A percentile compares a stretch with the other conserved stretches of the same genome.
These are phyloP conservation scores for Osedax frankpressi DNA, from an alignment of 2,888 invertebrate genomes.

Conservation along the genomic window DNA sequence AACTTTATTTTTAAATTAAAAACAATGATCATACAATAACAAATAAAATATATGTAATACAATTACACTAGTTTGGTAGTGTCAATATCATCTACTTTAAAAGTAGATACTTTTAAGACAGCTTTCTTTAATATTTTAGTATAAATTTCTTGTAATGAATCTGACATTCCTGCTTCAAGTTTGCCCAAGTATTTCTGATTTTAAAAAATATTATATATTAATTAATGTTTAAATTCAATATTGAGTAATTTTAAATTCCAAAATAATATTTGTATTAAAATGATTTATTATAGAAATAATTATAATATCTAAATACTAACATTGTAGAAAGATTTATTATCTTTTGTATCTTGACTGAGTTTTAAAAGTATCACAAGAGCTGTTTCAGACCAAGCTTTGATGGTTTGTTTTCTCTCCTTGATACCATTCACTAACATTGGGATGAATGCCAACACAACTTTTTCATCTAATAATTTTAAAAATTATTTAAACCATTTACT, in stretches of 20 bases:
- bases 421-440: conserved; percentile 92
- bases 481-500: no score
- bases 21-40: no score
- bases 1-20: no score
- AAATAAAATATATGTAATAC: no score
- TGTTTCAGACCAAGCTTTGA: conserved; percentile 81
- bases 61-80: background rate
- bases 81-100: background rate
- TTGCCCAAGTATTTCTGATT: background rate
- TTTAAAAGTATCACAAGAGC: conserved; percentile 74
- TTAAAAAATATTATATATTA: background rate
- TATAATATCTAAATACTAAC: no score
- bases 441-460: conserved; percentile 45
- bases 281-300: no score
- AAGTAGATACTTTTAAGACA: background rate
- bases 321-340: conserved; percentile 32
- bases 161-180: conserved; percentile 19
- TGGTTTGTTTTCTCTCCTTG: conserved; percentile 91
- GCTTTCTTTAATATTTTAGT: background rate
- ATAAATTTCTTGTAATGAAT: background rate
- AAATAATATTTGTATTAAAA: no score
- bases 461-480: background rate
- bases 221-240: background rate
- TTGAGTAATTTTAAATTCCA: no score
- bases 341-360: conserved; percentile 55